Conservation (phyloP, 2,113 vertebrate genomes). For the Nymphicus hollandicus region DNA sequence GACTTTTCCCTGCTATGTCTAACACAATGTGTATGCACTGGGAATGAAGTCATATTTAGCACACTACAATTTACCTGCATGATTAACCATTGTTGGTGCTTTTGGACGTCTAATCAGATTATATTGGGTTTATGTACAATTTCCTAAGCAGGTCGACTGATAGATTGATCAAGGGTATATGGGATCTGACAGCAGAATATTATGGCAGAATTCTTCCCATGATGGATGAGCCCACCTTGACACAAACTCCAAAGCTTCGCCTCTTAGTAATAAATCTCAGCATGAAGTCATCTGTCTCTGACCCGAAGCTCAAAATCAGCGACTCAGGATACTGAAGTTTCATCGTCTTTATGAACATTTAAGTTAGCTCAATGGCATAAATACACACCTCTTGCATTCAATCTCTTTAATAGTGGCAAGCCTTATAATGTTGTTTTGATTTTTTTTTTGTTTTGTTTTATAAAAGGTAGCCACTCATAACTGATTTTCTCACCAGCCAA, state of each 20-base stretch:
- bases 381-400: constrained; percentile 37
- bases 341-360: constrained; percentile 51
- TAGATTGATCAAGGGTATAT: constrained; percentile 55
- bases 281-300: constrained; percentile 67
- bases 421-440: constrained; percentile 55
- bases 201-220: constrained; percentile 43
- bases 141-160: constrained; percentile 46
- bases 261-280: constrained; percentile 61
- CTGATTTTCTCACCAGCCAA: constrained; percentile 9
- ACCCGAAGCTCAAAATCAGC: constrained; percentile 61
- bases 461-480: constrained; percentile 39
- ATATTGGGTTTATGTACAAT: constrained; percentile 38
- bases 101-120: constrained; percentile 30
- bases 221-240: constrained; percentile 55
- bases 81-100: constrained; percentile 29
- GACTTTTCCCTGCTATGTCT: background rate
- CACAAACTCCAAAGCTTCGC: constrained; percentile 60
- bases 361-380: constrained; percentile 50
- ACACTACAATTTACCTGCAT: constrained; percentile 52
- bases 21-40: background rate
- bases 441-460: background rate
- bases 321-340: constrained; percentile 43
- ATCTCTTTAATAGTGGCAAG: constrained; percentile 59
- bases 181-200: constrained; percentile 51
- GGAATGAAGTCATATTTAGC: constrained; percentile 6